Conservation (phyloP, 2,797 vertebrate genomes). For the Pseudomugil tenellus region DNA sequence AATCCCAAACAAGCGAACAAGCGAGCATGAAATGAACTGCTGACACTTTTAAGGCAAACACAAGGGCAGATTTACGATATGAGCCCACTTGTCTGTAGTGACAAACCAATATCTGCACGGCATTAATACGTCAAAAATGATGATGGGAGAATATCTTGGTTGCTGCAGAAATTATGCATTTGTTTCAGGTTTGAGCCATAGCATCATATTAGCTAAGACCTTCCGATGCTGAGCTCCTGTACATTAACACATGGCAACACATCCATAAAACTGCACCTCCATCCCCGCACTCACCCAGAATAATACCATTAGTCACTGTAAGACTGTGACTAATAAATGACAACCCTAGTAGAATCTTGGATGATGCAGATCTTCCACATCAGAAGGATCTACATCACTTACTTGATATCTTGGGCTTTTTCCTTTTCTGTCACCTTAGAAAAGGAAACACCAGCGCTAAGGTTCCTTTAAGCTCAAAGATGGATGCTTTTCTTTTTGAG, state of each 20-base stretch:
- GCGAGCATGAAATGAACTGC: conserved; percentile 33
- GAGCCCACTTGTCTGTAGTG: conserved; percentile 17
- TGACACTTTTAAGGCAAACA: conserved; percentile 24
- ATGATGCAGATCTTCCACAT: too few relatives aligned
- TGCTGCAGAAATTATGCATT: conserved; percentile 12
- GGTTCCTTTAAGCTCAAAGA: conserved; percentile 45
- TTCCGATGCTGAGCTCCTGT: conserved; percentile 39
- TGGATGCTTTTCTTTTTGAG: conserved; percentile 35
- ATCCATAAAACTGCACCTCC: conserved; percentile 57
- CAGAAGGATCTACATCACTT: conserved; percentile 50
- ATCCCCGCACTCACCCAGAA: conserved; percentile 58
- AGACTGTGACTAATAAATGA: conserved; percentile 54
- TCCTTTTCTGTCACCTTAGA: conserved; percentile 23
- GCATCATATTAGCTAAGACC: conserved; percentile 31
- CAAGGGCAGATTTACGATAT: conserved; percentile 32
- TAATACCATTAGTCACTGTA: conserved; percentile 56
- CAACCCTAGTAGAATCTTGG: conserved; percentile 36
- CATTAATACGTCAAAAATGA: conserved; percentile 30
- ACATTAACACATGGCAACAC: conserved; percentile 53
- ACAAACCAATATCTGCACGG: conserved; percentile 19
- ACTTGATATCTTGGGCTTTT: conserved; percentile 21
- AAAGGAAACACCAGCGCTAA: conserved; percentile 34
- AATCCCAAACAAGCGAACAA: conserved; percentile 45
- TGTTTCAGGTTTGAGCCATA: conserved; percentile 22
- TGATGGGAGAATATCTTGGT: conserved; percentile 15